Conservation (phyloP, 2,888 invertebrate species). For the Amphipoea oculea region DNA sequence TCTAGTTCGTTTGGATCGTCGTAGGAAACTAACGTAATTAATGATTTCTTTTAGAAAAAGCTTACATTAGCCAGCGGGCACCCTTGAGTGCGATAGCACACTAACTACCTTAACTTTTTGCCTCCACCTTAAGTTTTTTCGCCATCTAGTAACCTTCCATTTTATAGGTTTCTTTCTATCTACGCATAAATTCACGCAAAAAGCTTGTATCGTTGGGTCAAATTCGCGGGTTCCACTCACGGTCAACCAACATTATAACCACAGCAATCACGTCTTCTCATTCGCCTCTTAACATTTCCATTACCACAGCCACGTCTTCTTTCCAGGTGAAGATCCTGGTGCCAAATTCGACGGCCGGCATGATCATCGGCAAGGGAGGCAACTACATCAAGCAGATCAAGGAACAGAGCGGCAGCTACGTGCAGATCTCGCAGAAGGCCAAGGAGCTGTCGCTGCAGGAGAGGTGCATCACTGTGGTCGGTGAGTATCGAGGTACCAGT, state of each 20-base stretch:
- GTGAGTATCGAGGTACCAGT: conserved; percentile 81
- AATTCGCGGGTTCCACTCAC: conserved; percentile 48
- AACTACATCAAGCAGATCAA: conserved; percentile 99
- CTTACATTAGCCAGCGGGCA: conserved; percentile 24
- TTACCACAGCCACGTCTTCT: conserved; percentile 55
- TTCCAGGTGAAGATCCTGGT: conserved; percentile 96
- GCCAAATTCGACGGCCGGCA: conserved; percentile 98
- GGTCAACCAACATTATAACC: conserved; percentile 51
- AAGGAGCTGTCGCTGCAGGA: conserved; percentile 98
- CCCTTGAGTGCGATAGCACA: conserved; percentile 26
- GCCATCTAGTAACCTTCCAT: conserved; percentile 35
- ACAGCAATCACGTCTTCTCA: conserved; percentile 52
- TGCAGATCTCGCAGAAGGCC: conserved; percentile 99
- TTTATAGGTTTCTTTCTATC: conserved; percentile 24
- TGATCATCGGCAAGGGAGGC: conserved; percentile 99
- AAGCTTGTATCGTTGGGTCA: conserved; percentile 52
- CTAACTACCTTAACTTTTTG: conserved; percentile 27
- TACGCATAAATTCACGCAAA: conserved; percentile 44
- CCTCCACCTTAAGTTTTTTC: conserved; percentile 14
- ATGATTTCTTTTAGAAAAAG: conserved; percentile 46
- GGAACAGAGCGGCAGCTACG: conserved; percentile 98
- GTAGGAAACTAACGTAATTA: conserved; percentile 37
- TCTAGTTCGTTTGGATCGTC: conserved; percentile 41
- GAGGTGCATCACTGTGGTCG: conserved; percentile 98
- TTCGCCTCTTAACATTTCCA: conserved; percentile 63